phyloP scores from a whole-genome alignment of 2,888 invertebrate genomes.

The Epinotia brunnichana region DNA sequence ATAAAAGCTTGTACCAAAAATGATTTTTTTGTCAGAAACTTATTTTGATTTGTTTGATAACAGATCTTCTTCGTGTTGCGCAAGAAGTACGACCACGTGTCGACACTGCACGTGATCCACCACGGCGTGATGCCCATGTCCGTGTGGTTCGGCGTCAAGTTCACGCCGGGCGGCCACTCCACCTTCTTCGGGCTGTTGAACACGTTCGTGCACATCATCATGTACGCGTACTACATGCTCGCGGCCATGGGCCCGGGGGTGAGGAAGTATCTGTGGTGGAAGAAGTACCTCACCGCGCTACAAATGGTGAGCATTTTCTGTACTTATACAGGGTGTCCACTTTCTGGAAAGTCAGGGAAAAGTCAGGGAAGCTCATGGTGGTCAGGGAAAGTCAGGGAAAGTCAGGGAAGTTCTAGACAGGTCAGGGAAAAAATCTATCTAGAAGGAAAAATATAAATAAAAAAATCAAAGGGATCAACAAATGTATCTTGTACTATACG shows the following conservation, averaged over 20 bases:
- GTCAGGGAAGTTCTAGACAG: too few species aligned
- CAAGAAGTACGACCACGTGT: slow-evolving; percentile 97
- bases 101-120: slow-evolving; percentile 97
- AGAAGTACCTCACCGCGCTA: slow-evolving; percentile 94
- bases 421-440: too few species aligned
- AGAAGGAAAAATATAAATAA: too few species aligned
- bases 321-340: too few species aligned
- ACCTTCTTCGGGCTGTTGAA: slow-evolving; percentile 98
- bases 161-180: slow-evolving; percentile 97
- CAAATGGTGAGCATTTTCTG: slow-evolving; percentile 88
- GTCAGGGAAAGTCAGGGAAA: too few species aligned
- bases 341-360: too few species aligned
- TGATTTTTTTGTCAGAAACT: too few species aligned
- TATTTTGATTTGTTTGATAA: slow-evolving; percentile 26
- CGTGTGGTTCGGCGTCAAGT: slow-evolving; percentile 98
- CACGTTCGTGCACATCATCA: slow-evolving; percentile 98
- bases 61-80: slow-evolving; percentile 97
- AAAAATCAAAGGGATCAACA: too few species aligned
- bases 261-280: slow-evolving; percentile 97
- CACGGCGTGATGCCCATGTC: slow-evolving; percentile 99
- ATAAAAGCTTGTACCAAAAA: too few species aligned
- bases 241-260: slow-evolving; percentile 94
- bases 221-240: slow-evolving; percentile 97
- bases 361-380: too few species aligned
- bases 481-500: too few species aligned